These are phyloP conservation scores for Nycteola revayana DNA, from an alignment of 2,888 invertebrate genomes.

Conservation along the genomic window DNA sequence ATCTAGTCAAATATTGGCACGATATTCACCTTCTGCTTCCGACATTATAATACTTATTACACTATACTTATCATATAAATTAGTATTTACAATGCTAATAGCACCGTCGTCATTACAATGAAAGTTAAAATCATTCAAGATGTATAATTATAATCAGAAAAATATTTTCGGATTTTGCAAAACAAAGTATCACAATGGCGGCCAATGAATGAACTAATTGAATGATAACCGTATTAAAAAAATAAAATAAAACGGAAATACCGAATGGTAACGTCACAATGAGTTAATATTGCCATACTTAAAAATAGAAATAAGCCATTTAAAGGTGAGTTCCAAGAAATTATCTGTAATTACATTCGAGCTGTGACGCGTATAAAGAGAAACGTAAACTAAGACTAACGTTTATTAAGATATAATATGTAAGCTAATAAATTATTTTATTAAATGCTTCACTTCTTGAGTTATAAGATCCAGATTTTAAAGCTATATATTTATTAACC, in stretches of 20 bases:
- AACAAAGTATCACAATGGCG: slow-evolving; percentile 46
- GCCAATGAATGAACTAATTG: slow-evolving; percentile 26
- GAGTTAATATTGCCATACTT: background rate
- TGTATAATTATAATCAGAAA: too few relatives aligned
- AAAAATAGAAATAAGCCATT: background rate
- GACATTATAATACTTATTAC: slow-evolving; percentile 50
- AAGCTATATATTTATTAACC: too few relatives aligned
- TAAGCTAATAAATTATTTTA: too few relatives aligned
- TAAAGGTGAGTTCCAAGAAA: too few relatives aligned
- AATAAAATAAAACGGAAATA: slow-evolving; percentile 18
- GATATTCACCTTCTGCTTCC: slow-evolving; percentile 67
- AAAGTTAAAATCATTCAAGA: background rate
- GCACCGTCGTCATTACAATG: slow-evolving; percentile 27
- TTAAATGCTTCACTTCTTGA: too few relatives aligned
- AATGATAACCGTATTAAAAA: slow-evolving; percentile 11
- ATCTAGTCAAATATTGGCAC: slow-evolving; percentile 32
- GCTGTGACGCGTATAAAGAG: too few relatives aligned
- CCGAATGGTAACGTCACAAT: background rate
- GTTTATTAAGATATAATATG: too few relatives aligned
- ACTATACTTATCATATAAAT: slow-evolving; percentile 52
- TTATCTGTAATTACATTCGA: too few relatives aligned
- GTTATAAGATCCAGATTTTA: too few relatives aligned
- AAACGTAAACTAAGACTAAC: too few relatives aligned
- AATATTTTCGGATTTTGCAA: slow-evolving; percentile 16
- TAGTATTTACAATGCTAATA: slow-evolving; percentile 26